A percentile compares a stretch with the other conserved stretches of the same genome.
phyloP scores from a whole-genome alignment of 2,113 vertebrate species.

The Sitta europaea region DNA sequence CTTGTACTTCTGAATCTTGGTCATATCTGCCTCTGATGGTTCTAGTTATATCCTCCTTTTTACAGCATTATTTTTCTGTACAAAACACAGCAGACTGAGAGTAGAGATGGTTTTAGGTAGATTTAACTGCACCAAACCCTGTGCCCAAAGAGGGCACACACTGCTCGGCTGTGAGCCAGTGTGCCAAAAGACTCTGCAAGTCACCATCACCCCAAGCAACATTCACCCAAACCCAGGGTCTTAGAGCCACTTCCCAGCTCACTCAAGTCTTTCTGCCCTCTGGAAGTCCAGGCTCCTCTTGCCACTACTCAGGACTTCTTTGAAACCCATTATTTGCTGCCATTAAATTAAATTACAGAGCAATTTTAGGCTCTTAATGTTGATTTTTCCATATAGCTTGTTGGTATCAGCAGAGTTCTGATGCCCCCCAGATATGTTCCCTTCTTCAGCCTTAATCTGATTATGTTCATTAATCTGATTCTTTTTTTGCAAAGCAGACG shows the following conservation, averaged over 20 bases:
- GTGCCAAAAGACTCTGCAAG: not conserved
- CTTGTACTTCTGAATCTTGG: not conserved
- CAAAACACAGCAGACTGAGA: not conserved
- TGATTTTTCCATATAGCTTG: not conserved
- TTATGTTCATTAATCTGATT: slow-evolving; percentile 37
- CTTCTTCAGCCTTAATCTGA: slow-evolving; percentile 22
- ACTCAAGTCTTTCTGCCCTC: not conserved
- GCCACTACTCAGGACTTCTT: not conserved
- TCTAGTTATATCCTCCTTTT: not conserved
- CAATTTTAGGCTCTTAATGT: not conserved
- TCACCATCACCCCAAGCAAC: not conserved
- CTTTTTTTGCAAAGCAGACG: slow-evolving; percentile 22
- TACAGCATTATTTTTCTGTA: not conserved
- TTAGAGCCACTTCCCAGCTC: not conserved
- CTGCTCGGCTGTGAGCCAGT: not conserved
- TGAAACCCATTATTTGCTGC: not conserved
- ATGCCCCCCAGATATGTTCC: slow-evolving; percentile 19
- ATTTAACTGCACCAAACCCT: not conserved
- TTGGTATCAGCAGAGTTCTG: not conserved
- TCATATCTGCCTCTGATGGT: not conserved
- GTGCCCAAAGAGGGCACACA: not conserved
- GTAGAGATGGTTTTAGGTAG: not conserved
- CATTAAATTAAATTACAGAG: not conserved
- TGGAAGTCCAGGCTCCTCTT: not conserved
- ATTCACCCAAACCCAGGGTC: not conserved